phyloP scores from a whole-genome alignment of 2,113 vertebrate species.

The Ailuropoda melanoleuca region DNA sequence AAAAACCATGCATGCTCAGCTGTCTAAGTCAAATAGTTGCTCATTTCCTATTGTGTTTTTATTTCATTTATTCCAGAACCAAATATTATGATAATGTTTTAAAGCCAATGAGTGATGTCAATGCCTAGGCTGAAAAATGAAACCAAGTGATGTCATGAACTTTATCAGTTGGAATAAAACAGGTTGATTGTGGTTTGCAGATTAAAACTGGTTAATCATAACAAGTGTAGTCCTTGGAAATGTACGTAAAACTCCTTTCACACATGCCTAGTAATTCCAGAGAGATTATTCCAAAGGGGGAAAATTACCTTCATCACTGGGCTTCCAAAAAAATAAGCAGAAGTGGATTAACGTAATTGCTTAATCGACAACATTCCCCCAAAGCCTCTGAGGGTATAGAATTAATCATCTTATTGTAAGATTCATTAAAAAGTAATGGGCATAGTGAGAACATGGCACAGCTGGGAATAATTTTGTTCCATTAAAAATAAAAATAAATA shows the following conservation, averaged over 20 bases:
- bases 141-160: not conserved
- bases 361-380: constrained; percentile 85
- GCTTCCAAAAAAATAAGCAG: constrained; percentile 90
- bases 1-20: not conserved
- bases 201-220: constrained; percentile 32
- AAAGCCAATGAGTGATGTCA: not conserved
- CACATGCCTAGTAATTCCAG: constrained; percentile 74
- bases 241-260: constrained; percentile 64
- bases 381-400: constrained; percentile 84
- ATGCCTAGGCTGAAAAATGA: not conserved
- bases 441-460: constrained; percentile 90
- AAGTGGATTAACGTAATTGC: constrained; percentile 92
- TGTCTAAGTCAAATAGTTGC: not conserved
- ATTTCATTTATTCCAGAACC: not conserved
- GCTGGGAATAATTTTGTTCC: constrained; percentile 92
- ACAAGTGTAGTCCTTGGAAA: constrained; percentile 60
- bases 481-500: constrained; percentile 95
- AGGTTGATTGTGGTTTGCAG: constrained; percentile 69
- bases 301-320: constrained; percentile 83
- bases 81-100: not conserved
- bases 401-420: constrained; percentile 93
- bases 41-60: not conserved
- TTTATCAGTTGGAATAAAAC: constrained; percentile 43
- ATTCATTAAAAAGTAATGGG: constrained; percentile 88
- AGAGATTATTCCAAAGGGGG: constrained; percentile 54